A percentile compares a stretch with the other conserved stretches of the same genome.
These are phyloP conservation scores for Hybos culiciformis DNA, from an alignment of 2,888 invertebrate species.

Conservation along the genomic window DNA sequence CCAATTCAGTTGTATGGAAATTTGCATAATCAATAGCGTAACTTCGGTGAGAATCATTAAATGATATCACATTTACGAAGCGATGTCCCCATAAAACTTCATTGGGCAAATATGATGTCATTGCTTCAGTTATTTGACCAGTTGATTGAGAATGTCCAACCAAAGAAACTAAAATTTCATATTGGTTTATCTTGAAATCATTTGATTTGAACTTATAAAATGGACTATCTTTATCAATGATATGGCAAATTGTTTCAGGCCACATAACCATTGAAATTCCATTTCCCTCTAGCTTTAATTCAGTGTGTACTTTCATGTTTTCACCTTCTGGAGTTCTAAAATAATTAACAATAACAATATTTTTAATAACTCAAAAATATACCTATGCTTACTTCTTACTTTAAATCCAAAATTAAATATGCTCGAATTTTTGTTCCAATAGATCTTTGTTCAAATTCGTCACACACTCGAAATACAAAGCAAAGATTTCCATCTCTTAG, in stretches of 20 bases:
- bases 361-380: background rate
- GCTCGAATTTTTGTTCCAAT: slow-evolving; percentile 67
- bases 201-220: slow-evolving; percentile 58
- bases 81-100: slow-evolving; percentile 78
- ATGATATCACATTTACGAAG: slow-evolving; percentile 56
- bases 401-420: slow-evolving; percentile 28
- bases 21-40: slow-evolving; percentile 36
- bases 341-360: slow-evolving; percentile 15
- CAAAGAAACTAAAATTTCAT: slow-evolving; percentile 67
- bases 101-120: slow-evolving; percentile 63
- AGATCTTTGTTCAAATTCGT: slow-evolving; percentile 60
- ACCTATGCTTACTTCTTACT: slow-evolving; percentile 18
- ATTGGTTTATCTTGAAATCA: slow-evolving; percentile 59
- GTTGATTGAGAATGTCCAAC: slow-evolving; percentile 71
- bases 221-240: slow-evolving; percentile 63
- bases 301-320: slow-evolving; percentile 56
- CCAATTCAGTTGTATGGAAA: slow-evolving; percentile 33
- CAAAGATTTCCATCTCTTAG: slow-evolving; percentile 64
- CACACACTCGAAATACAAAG: slow-evolving; percentile 68
- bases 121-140: slow-evolving; percentile 53
- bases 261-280: slow-evolving; percentile 58
- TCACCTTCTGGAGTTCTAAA: slow-evolving; percentile 48
- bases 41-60: slow-evolving; percentile 40
- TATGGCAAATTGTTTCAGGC: slow-evolving; percentile 78
- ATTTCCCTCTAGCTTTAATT: slow-evolving; percentile 48